Percentiles rank a stretch among this genome's conserved stretches.
These are phyloP conservation scores for Pimephales promelas DNA, from an alignment of 2,113 vertebrate genomes.

Conservation along the genomic window DNA sequence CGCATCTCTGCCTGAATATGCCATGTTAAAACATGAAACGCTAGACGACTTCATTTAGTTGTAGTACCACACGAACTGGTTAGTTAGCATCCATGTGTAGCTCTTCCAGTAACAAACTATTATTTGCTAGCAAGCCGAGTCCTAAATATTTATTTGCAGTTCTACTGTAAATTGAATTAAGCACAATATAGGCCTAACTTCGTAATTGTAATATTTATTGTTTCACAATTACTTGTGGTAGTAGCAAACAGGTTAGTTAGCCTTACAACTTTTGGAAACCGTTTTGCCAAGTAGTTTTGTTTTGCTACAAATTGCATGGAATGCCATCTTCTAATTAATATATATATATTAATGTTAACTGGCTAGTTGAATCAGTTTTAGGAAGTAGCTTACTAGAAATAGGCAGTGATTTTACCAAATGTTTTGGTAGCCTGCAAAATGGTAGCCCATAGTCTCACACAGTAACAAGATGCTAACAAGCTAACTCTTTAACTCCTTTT, in stretches of 20 bases:
- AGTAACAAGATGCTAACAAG: no score
- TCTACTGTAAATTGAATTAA: no score
- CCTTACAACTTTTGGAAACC: neutral
- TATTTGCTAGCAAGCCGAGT: neutral
- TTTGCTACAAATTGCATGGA: neutral
- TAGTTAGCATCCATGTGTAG: neutral
- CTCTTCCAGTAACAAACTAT: neutral
- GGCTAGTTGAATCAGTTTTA: neutral
- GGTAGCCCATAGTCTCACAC: no score
- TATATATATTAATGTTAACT: no score
- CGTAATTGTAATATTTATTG: no score
- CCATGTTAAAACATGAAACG: constrained; percentile 2
- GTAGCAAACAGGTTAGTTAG: neutral
- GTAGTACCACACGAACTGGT: neutral
- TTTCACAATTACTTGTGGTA: neutral
- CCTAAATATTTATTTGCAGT: no score
- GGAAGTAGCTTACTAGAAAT: neutral
- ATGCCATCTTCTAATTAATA: no score
- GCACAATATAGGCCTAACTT: no score
- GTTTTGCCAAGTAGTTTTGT: no score
- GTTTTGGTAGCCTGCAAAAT: no score
- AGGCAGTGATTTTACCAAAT: neutral
- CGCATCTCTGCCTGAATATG: constrained; percentile 5
- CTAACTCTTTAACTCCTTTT: no score
- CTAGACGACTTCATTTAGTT: neutral